Conservation (phyloP, 2,113 vertebrate genomes). For the Pseudonaja textilis region DNA sequence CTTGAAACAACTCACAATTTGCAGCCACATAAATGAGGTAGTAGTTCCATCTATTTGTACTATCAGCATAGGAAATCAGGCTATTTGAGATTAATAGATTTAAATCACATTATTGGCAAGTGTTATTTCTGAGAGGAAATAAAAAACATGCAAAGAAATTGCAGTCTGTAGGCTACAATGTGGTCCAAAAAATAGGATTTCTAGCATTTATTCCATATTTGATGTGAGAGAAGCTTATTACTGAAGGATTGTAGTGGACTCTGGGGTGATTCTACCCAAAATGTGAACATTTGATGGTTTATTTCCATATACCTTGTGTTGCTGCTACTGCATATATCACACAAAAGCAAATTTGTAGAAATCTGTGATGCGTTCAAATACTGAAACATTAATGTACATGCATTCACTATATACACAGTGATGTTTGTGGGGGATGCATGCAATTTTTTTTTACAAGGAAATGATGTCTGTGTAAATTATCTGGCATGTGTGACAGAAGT, state of each 20-base stretch:
- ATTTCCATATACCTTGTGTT: background rate
- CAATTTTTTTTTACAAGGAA: background rate
- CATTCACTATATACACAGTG: background rate
- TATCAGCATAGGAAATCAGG: conserved; percentile 1
- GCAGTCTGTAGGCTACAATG: background rate
- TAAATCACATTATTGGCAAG: conserved; percentile 22
- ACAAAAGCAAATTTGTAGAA: background rate
- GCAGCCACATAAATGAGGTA: conserved; percentile 4
- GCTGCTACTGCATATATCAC: background rate
- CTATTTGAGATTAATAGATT: conserved; percentile 14
- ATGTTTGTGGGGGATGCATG: background rate
- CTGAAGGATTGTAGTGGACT: background rate
- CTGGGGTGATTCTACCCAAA: background rate
- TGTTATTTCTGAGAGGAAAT: background rate
- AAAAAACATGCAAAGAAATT: background rate
- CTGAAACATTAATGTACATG: background rate
- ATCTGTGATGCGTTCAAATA: background rate
- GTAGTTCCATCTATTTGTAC: conserved; percentile 1
- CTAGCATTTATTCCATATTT: background rate
- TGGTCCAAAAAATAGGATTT: background rate
- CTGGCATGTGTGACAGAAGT: background rate
- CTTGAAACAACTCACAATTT: background rate
- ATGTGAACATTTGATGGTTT: background rate
- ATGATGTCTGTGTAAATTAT: background rate
- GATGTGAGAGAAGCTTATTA: background rate